Percentiles rank a stretch among this genome's conserved stretches.
Evolutionary conservation across 64 coral and sea anemone genomes (phyloP).

Genomic region (Anthopleura sola): DNA sequence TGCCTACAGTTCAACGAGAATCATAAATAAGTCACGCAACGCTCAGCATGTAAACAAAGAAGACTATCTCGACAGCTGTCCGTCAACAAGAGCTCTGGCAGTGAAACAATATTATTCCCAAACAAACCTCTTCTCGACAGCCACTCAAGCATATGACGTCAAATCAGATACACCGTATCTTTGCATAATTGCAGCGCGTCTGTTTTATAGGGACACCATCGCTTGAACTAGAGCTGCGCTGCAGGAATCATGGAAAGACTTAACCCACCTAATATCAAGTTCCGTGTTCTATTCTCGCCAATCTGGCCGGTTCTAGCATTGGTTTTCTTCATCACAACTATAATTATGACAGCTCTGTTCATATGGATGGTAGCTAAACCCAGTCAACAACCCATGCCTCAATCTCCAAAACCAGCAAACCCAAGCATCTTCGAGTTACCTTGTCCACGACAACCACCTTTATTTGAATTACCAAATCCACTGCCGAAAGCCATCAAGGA

Average conservation of each 20-base stretch:
- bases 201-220: no score
- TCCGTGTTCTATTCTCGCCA: background rate
- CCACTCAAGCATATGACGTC: no score
- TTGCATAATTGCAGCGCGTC: no score
- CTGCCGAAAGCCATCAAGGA: slow-evolving; percentile 22
- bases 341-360: slow-evolving; percentile 14
- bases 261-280: background rate
- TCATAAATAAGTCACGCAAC: no score
- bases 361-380: slow-evolving; percentile 17
- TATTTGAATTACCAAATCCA: slow-evolving; percentile 18
- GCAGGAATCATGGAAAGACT: background rate
- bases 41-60: no score
- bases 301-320: slow-evolving; percentile 19
- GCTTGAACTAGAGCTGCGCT: background rate
- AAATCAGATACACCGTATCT: no score
- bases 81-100: no score
- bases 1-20: no score
- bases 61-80: no score
- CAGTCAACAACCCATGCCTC: background rate
- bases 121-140: no score
- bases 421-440: background rate
- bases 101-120: no score
- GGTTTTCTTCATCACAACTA: slow-evolving; percentile 1
- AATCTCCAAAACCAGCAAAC: background rate
- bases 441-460: slow-evolving; percentile 28